A percentile compares a stretch with the other conserved stretches of the same genome.
Evolutionary conservation across 2,888 invertebrate genomes (phyloP).

Genomic region (Eucera pruinosa): DNA sequence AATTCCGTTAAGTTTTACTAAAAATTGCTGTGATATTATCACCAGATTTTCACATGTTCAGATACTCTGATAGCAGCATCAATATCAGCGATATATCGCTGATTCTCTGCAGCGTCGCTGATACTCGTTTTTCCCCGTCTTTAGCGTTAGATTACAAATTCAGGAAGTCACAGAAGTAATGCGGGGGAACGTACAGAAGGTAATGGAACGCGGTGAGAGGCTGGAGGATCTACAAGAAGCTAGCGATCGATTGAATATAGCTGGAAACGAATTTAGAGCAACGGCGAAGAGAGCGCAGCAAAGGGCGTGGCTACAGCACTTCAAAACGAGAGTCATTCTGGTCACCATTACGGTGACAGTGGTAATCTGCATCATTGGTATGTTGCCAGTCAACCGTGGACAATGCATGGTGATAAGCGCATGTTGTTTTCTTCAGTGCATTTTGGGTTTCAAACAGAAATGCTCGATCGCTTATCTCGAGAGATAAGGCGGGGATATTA

Average conservation of each 20-base stretch:
- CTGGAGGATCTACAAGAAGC: constrained; percentile 82
- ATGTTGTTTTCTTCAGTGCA: constrained; percentile 5
- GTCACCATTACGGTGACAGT: constrained; percentile 73
- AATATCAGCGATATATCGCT: too few relatives aligned
- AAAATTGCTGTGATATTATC: too few relatives aligned
- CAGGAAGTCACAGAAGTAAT: constrained; percentile 83
- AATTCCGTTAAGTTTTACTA: too few relatives aligned
- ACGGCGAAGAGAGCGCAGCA: constrained; percentile 79
- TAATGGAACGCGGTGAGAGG: constrained; percentile 82
- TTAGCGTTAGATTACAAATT: constrained; percentile 81
- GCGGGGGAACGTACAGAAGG: constrained; percentile 82
- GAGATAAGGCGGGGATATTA: neutral
- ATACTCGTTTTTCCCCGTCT: constrained; percentile 23
- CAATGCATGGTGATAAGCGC: constrained; percentile 44
- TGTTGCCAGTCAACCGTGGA: constrained; percentile 33
- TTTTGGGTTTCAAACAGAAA: neutral
- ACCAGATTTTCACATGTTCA: too few relatives aligned
- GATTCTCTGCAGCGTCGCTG: too few relatives aligned
- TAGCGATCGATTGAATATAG: constrained; percentile 79
- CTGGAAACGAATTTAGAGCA: constrained; percentile 80
- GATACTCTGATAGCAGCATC: too few relatives aligned
- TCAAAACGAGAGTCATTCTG: constrained; percentile 77
- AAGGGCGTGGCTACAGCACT: constrained; percentile 80
- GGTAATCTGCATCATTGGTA: constrained; percentile 80
- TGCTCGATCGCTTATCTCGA: neutral